Percentiles rank a stretch among this genome's conserved stretches.
Conservation (phyloP, 2,113 vertebrate species). For the Plotosus lineatus region DNA sequence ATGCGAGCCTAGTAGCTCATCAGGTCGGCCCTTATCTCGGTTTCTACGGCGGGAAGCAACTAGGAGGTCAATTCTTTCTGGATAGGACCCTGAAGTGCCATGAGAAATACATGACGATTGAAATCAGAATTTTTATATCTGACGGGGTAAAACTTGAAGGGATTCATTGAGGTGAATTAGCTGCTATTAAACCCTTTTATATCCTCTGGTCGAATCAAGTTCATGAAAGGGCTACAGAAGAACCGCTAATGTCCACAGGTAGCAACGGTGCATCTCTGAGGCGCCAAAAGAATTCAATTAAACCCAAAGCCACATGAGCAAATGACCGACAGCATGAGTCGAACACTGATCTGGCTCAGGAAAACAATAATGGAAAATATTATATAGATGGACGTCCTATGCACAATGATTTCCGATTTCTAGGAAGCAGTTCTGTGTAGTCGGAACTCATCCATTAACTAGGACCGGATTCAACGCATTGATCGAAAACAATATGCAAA, state of each 20-base stretch:
- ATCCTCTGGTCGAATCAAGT: background rate
- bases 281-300: slow-evolving; percentile 23
- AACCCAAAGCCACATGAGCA: background rate
- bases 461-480: background rate
- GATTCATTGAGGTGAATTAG: slow-evolving; percentile 15
- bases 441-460: background rate
- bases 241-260: slow-evolving; percentile 23
- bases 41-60: too few relatives aligned
- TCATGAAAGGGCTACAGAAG: slow-evolving; percentile 11
- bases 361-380: background rate
- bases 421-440: background rate
- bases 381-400: background rate
- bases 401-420: background rate
- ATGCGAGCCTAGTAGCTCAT: too few relatives aligned
- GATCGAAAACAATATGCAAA: background rate
- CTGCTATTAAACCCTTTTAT: slow-evolving; percentile 3
- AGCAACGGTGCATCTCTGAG: slow-evolving; percentile 18
- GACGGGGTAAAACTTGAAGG: slow-evolving; percentile 14
- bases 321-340: background rate
- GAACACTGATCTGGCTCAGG: background rate
- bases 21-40: too few relatives aligned
- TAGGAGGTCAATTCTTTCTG: too few relatives aligned
- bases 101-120: background rate
- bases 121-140: slow-evolving; percentile 12
- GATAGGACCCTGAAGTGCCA: background rate